A percentile compares a stretch with the other conserved stretches of the same genome.
phyloP scores from a whole-genome alignment of 1,140 invertebrate genomes.

The Maniola jurtina region DNA sequence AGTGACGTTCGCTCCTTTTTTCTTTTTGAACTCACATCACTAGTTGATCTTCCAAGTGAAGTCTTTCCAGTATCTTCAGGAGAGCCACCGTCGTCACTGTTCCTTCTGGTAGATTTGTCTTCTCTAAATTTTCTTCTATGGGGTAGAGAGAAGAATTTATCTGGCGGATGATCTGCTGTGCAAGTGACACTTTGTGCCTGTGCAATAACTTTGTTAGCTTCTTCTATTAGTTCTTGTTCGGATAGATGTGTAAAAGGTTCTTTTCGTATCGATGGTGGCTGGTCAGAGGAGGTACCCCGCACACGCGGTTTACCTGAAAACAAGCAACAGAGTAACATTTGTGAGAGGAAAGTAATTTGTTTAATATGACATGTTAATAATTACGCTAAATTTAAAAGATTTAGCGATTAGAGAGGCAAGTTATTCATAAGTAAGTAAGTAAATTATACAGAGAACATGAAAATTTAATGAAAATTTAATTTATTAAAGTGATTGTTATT shows the following conservation, averaged over 20 bases:
- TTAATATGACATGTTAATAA: slow-evolving; percentile 7
- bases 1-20: slow-evolving; percentile 77
- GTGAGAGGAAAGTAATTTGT: slow-evolving; percentile 6
- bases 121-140: slow-evolving; percentile 73
- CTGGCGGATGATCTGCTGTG: slow-evolving; percentile 76
- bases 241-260: slow-evolving; percentile 82
- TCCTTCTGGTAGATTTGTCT: slow-evolving; percentile 65
- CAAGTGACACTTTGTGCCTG: slow-evolving; percentile 83
- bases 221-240: slow-evolving; percentile 83
- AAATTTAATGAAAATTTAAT: neutral
- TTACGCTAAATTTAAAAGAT: neutral
- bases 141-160: slow-evolving; percentile 83
- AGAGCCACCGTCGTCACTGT: slow-evolving; percentile 61
- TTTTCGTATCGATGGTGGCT: slow-evolving; percentile 80
- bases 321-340: slow-evolving; percentile 24
- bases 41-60: slow-evolving; percentile 72
- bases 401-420: neutral
- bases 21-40: slow-evolving; percentile 77
- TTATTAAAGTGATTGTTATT: neutral
- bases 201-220: slow-evolving; percentile 84
- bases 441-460: neutral
- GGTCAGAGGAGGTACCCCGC: slow-evolving; percentile 57
- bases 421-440: neutral
- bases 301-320: slow-evolving; percentile 72
- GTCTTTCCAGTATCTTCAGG: slow-evolving; percentile 49